Conservation (phyloP, 2,888 invertebrate species). For the Drosophila rellima region DNA sequence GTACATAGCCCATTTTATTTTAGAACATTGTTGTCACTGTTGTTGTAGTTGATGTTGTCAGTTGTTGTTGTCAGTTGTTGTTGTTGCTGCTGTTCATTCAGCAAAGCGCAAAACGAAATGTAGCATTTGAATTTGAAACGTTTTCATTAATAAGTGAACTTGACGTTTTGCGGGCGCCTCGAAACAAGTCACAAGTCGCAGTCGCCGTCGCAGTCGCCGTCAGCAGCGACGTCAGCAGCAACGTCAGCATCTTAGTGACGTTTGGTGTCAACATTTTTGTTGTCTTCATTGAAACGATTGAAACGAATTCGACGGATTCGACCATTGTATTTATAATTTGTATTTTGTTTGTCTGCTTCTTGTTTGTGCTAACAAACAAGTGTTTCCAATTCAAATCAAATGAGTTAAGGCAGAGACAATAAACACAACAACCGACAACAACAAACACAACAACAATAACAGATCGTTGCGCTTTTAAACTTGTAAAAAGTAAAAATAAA, state of each 20-base stretch:
- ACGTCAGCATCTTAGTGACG: constrained; percentile 11
- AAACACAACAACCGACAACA: constrained; percentile 9
- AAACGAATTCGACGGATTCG: constrained; percentile 36
- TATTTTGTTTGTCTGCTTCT: constrained; percentile 19
- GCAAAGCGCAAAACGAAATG: constrained; percentile 62
- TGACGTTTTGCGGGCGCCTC: constrained; percentile 46
- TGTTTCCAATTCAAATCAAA: constrained; percentile 72
- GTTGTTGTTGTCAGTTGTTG: constrained; percentile 16
- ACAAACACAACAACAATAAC: constrained; percentile 13
- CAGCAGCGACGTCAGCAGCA: constrained; percentile 1
- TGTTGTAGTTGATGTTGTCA: constrained; percentile 7
- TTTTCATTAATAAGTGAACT: constrained; percentile 76
- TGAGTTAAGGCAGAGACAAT: constrained; percentile 62
- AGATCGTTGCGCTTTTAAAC: constrained; percentile 24
- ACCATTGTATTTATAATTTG: constrained; percentile 47
- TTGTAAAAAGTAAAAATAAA: constrained; percentile 38
- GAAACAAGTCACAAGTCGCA: constrained; percentile 49
- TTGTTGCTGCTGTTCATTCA: constrained; percentile 52
- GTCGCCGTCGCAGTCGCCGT: constrained; percentile 8
- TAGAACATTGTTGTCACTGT: constrained; percentile 35
- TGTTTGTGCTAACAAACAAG: constrained; percentile 61
- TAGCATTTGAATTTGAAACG: constrained; percentile 73
- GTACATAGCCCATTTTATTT: constrained; percentile 40
- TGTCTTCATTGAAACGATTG: constrained; percentile 69
- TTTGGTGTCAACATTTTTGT: constrained; percentile 27